A percentile compares a stretch with the other conserved stretches of the same genome.
Evolutionary conservation across 2,888 invertebrate genomes (phyloP).

Genomic region (Petrophora chlorosata): DNA sequence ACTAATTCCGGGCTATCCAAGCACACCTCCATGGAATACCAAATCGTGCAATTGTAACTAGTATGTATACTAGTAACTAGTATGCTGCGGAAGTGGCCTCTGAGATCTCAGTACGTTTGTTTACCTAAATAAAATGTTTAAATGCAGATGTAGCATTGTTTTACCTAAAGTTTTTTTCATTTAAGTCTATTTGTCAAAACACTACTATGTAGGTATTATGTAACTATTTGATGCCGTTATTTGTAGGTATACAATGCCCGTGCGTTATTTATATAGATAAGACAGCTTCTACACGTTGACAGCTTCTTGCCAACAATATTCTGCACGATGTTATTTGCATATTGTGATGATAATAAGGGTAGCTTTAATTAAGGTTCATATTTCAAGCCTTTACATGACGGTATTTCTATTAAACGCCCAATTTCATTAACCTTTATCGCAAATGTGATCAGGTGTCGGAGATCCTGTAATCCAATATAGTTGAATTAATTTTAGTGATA

Average conservation of each 20-base stretch:
- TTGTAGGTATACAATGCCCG: too few relatives aligned
- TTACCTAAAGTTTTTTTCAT: too few relatives aligned
- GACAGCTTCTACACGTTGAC: background rate
- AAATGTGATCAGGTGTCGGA: constrained; percentile 6
- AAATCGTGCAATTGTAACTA: background rate
- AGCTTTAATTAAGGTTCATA: background rate
- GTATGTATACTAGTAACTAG: background rate
- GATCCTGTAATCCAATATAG: constrained; percentile 16
- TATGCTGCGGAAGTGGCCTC: background rate
- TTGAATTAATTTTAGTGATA: constrained; percentile 13
- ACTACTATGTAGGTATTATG: too few relatives aligned
- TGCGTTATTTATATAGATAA: background rate
- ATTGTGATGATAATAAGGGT: background rate
- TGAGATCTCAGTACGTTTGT: background rate
- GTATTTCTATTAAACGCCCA: background rate
- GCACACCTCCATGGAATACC: constrained; percentile 2
- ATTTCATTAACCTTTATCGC: constrained; percentile 7
- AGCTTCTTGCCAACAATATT: background rate
- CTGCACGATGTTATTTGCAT: constrained; percentile 1
- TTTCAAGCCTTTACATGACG: background rate
- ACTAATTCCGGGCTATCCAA: constrained; percentile 3
- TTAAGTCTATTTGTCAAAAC: too few relatives aligned
- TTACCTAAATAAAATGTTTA: background rate
- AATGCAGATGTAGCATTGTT: too few relatives aligned
- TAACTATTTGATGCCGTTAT: too few relatives aligned